Conservation (phyloP, 2,113 vertebrate genomes). For the Hippopotamus amphibius region DNA sequence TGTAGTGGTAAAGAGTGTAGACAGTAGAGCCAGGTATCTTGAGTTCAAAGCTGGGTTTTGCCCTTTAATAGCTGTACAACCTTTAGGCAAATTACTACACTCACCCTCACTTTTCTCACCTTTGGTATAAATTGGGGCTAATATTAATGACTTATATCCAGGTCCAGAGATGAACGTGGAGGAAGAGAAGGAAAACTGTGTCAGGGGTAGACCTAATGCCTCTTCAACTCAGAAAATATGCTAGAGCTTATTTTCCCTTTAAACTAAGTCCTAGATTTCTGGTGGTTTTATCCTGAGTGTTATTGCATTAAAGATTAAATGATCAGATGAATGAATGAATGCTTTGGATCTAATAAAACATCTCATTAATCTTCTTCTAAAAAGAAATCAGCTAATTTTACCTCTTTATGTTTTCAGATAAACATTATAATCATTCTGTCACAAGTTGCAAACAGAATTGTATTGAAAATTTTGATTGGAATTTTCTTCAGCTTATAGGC, state of each 20-base stretch:
- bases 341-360: neutral
- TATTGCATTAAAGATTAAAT: neutral
- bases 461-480: neutral
- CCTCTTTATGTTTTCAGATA: neutral
- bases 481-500: neutral
- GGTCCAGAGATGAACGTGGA: neutral
- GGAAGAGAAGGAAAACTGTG: neutral
- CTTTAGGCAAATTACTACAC: neutral
- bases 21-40: neutral
- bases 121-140: neutral
- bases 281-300: neutral
- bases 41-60: neutral
- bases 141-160: neutral
- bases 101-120: neutral
- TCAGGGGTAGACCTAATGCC: neutral
- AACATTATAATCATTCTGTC: neutral
- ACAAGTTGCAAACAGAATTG: neutral
- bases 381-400: neutral
- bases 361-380: neutral
- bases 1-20: neutral
- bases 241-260: neutral
- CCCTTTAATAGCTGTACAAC: neutral
- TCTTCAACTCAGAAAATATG: neutral
- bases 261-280: constrained; percentile 30
- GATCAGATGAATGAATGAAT: neutral